Evolutionary conservation across 2,113 vertebrate genomes (phyloP), one percentile per base, ranked within the genome.

Genomic region (Thalassoma bifasciatum): DNA sequence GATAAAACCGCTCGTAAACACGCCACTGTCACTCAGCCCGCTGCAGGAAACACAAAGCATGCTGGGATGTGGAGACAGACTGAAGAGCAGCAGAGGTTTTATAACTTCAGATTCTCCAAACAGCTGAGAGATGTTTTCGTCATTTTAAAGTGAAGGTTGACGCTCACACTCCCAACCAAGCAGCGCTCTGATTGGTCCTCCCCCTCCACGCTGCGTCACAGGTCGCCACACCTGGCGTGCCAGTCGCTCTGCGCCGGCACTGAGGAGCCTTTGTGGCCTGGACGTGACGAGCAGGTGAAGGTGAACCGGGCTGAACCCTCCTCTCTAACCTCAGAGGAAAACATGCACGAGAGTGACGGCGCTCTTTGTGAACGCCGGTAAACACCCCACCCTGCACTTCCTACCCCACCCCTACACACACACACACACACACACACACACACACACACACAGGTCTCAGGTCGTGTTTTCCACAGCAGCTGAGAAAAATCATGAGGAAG

Each of bases 211-310:
- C 46, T n/a, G 17, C 53, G 10, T 60, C 12, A 8, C 13, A 8
- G 54, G 22, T 72, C 38, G 26, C 56, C 37, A 10, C 11, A 68
- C 10, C 46, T 16, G 56, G 23, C 63, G 16, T 82, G 67, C 76
- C 62, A 72, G 72, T 26, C 30, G 42, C 21, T 13, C 51, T 66
- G 66, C 72, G 75, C 79, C 82, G 36, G 36, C 16, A 91, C 89
- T 91, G 84, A 90, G 77, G 61, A 5, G 26, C 85, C 90, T 92
- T 89, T 93, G 91, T 93, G 19, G 77, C 49, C 2, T 65, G 79
- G 82, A 86, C 46, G 26, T 83, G 87, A 90, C 68, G 84, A 79
- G 62, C 47, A 5, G 49, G 54, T 36, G 22, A 30, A 30, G 65
- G 64, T 66, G 85, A 34, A 78, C 63, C 37, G 19, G 38, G 58